A percentile compares a stretch with the other conserved stretches of the same genome.
Evolutionary conservation across 2,888 invertebrate genomes (phyloP).

Genomic region (Andrena dorsata): DNA sequence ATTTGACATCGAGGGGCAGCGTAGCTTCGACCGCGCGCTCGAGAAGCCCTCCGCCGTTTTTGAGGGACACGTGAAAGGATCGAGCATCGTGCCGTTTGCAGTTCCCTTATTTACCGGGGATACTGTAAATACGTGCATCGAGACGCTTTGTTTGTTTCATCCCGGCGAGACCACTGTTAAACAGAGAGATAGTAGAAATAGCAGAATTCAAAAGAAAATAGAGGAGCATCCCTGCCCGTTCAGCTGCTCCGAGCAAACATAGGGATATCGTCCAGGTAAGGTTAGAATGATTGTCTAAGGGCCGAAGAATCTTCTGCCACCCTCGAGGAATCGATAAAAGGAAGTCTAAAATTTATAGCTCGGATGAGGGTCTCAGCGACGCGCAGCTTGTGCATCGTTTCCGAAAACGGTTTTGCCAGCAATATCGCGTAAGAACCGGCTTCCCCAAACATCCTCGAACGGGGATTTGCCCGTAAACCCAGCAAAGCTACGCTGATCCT

Average conservation of each 20-base stretch:
- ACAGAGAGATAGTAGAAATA: too few relatives aligned
- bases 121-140: conserved; percentile 32
- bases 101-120: background rate
- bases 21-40: background rate
- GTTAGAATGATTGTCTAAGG: too few relatives aligned
- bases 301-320: too few relatives aligned
- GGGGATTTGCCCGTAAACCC: conserved; percentile 23
- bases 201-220: too few relatives aligned
- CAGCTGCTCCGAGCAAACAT: too few relatives aligned
- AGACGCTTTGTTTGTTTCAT: background rate
- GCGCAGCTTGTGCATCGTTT: conserved; percentile 8
- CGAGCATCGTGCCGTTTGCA: conserved; percentile 1
- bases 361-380: background rate
- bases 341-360: background rate
- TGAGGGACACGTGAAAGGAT: background rate
- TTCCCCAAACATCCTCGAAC: conserved; percentile 11
- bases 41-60: background rate
- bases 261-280: too few relatives aligned
- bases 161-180: too few relatives aligned
- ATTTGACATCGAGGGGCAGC: conserved; percentile 6
- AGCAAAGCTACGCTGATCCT: conserved; percentile 43
- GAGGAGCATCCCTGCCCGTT: too few relatives aligned
- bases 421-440: conserved; percentile 9
- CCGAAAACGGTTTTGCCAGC: conserved; percentile 15
- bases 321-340: background rate